These are phyloP conservation scores for Chironomus tepperi DNA, from an alignment of 1,140 invertebrate species.

Conservation along the genomic window DNA sequence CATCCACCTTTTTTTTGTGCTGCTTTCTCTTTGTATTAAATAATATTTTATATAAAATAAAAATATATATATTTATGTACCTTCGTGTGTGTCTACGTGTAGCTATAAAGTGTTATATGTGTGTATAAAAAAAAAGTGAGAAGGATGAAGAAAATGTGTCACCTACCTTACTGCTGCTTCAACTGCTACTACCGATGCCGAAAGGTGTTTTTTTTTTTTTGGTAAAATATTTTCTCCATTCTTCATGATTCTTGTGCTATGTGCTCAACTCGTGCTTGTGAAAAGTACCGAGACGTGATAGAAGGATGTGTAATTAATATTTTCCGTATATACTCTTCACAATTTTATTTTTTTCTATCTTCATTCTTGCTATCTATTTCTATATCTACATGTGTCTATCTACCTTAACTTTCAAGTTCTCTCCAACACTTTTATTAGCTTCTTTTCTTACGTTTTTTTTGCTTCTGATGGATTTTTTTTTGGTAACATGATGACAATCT, in stretches of 20 bases:
- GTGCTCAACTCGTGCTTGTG: background rate
- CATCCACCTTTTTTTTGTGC: too few species aligned
- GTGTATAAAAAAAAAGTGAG: background rate
- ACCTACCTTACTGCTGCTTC: background rate
- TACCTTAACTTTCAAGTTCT: background rate
- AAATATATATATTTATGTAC: background rate
- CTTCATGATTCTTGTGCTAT: constrained; percentile 8
- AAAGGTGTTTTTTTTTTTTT: background rate
- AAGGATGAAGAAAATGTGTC: constrained; percentile 12
- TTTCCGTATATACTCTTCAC: background rate
- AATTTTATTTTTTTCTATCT: background rate
- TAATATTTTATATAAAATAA: too few species aligned
- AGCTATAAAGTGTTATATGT: background rate
- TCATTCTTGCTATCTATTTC: background rate
- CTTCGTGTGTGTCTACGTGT: background rate
- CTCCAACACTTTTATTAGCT: too few species aligned
- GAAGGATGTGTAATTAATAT: constrained; percentile 14
- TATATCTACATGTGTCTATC: background rate
- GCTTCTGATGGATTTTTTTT: too few species aligned
- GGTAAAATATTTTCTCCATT: background rate
- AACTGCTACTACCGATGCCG: background rate
- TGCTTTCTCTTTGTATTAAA: too few species aligned
- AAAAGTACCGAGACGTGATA: constrained; percentile 12
- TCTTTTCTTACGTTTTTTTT: too few species aligned
- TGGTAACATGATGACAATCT: too few species aligned